Evolutionary conservation across 2,888 invertebrate species (phyloP).

Genomic region (Branchellion lobata): DNA sequence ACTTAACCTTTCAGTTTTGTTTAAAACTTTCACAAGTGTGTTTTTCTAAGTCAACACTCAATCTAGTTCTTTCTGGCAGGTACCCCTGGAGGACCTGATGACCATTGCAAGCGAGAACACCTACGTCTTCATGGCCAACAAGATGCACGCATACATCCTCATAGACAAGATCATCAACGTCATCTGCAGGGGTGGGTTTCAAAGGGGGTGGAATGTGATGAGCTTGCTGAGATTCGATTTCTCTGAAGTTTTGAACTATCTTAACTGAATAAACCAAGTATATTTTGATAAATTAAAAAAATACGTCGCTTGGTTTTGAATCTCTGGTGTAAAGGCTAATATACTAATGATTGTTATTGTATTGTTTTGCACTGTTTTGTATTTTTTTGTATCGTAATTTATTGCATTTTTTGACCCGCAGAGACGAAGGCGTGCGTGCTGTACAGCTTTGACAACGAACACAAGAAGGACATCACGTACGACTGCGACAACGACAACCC

Average conservation of each 20-base stretch:
- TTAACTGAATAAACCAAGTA: too few relatives aligned
- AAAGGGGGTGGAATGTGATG: not conserved
- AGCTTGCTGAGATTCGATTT: too few relatives aligned
- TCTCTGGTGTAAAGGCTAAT: not conserved
- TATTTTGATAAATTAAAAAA: too few relatives aligned
- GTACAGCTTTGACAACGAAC: not conserved
- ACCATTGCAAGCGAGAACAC: not conserved
- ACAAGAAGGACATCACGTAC: not conserved
- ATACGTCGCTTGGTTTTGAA: too few relatives aligned
- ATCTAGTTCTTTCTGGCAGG: too few relatives aligned
- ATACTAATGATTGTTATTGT: not conserved
- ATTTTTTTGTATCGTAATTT: too few relatives aligned
- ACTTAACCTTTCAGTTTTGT: too few relatives aligned
- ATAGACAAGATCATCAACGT: not conserved
- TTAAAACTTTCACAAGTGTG: too few relatives aligned
- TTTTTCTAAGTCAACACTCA: too few relatives aligned
- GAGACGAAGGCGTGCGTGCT: not conserved
- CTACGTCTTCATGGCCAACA: not conserved
- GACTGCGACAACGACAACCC: not conserved
- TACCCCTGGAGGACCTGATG: not conserved
- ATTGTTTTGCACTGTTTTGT: not conserved
- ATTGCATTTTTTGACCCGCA: not conserved
- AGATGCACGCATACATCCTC: not conserved
- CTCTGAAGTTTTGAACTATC: too few relatives aligned
- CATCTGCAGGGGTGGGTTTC: not conserved